phyloP scores from a whole-genome alignment of 2,113 vertebrate species.

The Atrichornis clamosus region DNA sequence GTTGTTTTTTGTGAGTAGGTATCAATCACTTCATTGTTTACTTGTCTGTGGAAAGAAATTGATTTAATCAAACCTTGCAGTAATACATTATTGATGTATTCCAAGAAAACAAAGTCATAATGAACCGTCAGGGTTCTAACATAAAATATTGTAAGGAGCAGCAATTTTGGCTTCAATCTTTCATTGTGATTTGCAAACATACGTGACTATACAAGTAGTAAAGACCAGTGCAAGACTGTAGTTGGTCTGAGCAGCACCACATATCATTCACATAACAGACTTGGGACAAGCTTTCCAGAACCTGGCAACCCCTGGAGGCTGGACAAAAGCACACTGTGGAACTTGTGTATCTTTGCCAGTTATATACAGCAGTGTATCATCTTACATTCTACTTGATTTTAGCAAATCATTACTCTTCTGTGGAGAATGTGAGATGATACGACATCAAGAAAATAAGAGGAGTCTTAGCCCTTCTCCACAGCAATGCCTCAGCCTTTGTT shows the following conservation, averaged over 20 bases:
- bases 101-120: constrained; percentile 59
- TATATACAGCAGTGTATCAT: not conserved
- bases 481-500: constrained; percentile 2
- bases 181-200: not conserved
- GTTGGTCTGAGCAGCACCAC: not conserved
- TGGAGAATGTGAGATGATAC: not conserved
- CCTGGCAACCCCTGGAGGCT: not conserved
- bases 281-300: not conserved
- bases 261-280: not conserved
- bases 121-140: constrained; percentile 47
- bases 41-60: constrained; percentile 67
- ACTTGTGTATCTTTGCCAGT: not conserved
- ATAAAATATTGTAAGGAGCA: constrained; percentile 2
- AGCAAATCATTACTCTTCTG: not conserved
- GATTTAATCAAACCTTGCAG: constrained; percentile 64
- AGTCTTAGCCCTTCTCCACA: not conserved
- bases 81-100: constrained; percentile 68
- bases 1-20: constrained; percentile 48
- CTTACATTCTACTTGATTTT: not conserved
- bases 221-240: not conserved
- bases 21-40: constrained; percentile 74
- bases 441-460: not conserved
- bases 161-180: not conserved
- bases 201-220: not conserved
- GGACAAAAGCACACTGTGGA: not conserved